Percentiles rank a stretch among this genome's conserved stretches.
Conservation (phyloP, 2,113 vertebrate genomes). For the Pteruthius melanotis region DNA sequence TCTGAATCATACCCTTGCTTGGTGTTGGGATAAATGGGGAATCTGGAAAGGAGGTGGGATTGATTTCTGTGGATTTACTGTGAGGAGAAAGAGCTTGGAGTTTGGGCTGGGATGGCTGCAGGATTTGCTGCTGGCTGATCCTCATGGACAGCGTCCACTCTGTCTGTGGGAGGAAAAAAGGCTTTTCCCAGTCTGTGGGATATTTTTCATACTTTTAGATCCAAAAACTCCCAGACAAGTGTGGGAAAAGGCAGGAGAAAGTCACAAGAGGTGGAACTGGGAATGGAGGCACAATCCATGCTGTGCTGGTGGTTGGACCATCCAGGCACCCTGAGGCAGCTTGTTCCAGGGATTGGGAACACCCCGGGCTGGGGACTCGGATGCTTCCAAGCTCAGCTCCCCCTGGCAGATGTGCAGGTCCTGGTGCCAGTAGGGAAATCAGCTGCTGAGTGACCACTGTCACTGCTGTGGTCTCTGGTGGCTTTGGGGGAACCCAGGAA, state of each 20-base stretch:
- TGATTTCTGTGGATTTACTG: not conserved
- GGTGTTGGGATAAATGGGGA: not conserved
- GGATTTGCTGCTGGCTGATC: not conserved
- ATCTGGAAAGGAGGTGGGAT: not conserved
- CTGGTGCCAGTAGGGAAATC: not conserved
- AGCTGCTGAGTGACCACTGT: not conserved
- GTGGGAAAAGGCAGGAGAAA: not conserved
- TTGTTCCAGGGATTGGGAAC: not conserved
- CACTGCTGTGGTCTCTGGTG: not conserved
- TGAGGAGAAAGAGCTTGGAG: not conserved
- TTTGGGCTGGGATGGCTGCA: not conserved
- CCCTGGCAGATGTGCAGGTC: not conserved
- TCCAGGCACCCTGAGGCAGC: not conserved
- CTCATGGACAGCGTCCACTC: not conserved
- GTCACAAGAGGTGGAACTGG: not conserved
- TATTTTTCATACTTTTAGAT: not conserved
- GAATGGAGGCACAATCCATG: not conserved
- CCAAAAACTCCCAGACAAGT: not conserved
- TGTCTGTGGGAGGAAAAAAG: not conserved
- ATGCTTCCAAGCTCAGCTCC: not conserved
- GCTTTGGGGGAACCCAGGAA: not conserved
- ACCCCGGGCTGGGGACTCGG: not conserved
- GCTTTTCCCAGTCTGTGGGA: not conserved
- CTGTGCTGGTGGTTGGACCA: not conserved
- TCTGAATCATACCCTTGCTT: not conserved